A percentile compares a stretch with the other conserved stretches of the same genome.
phyloP scores from a whole-genome alignment of 2,888 invertebrate species.

The Agriopis leucophaearia region DNA sequence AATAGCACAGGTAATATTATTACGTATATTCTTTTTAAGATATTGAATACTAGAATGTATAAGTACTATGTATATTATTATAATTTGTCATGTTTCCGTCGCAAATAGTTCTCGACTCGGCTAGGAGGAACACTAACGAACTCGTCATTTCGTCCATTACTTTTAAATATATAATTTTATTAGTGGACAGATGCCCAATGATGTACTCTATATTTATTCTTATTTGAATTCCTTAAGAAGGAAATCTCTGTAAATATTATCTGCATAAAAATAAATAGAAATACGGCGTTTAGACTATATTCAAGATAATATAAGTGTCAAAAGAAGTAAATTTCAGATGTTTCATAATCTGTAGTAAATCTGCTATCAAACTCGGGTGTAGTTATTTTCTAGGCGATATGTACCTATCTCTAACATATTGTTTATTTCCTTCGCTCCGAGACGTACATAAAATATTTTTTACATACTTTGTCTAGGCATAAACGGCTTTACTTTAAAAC shows the following conservation, averaged over 20 bases:
- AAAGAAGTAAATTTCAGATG: conserved; percentile 67
- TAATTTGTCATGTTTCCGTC: conserved; percentile 84
- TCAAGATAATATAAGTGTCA: conserved; percentile 71
- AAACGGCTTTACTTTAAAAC: neutral
- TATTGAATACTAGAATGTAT: conserved; percentile 69
- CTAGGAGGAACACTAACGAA: conserved; percentile 85
- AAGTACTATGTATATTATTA: conserved; percentile 58
- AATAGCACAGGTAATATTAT: conserved; percentile 75
- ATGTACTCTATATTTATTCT: conserved; percentile 76
- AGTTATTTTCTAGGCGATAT: conserved; percentile 62
- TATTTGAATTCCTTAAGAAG: conserved; percentile 79
- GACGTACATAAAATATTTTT: conserved; percentile 33
- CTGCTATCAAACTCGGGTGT: conserved; percentile 62
- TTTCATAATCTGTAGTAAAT: conserved; percentile 67
- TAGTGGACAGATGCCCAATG: conserved; percentile 78
- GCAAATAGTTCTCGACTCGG: conserved; percentile 82
- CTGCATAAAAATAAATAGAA: conserved; percentile 65
- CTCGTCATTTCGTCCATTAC: conserved; percentile 86
- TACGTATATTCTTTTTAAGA: conserved; percentile 82
- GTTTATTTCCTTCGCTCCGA: conserved; percentile 12
- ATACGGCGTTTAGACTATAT: conserved; percentile 73
- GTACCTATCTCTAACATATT: conserved; percentile 8
- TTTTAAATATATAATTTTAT: conserved; percentile 83
- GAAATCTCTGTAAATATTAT: conserved; percentile 76
- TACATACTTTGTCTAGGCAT: conserved; percentile 13